A percentile compares a stretch with the other conserved stretches of the same genome.
These are phyloP conservation scores for Rambutsinella grinnellia DNA, from an alignment of 2,888 invertebrate species.

Conservation along the genomic window DNA sequence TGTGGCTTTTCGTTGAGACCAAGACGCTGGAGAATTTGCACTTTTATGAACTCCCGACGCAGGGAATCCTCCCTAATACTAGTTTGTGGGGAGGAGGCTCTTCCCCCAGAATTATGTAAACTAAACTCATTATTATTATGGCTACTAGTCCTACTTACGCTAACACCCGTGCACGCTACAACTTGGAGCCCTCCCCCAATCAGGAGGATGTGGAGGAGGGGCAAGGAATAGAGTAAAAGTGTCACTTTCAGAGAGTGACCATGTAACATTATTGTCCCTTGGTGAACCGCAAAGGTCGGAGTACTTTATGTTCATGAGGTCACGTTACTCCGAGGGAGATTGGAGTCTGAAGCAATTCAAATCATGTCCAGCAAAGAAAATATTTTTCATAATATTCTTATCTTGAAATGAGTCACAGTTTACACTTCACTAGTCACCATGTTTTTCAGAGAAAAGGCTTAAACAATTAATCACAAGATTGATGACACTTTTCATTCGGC, in stretches of 20 bases:
- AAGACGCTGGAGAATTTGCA: conserved; percentile 64
- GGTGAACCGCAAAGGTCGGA: conserved; percentile 53
- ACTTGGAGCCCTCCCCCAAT: conserved; percentile 21
- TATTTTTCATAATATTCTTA: no score
- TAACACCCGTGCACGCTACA: conserved; percentile 23
- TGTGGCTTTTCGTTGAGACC: conserved; percentile 64
- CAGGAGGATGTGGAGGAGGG: conserved; percentile 37
- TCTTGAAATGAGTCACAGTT: no score
- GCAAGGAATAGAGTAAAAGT: conserved; percentile 52
- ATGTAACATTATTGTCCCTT: conserved; percentile 63
- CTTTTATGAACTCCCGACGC: conserved; percentile 65
- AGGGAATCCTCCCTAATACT: conserved; percentile 53
- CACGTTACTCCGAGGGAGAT: no score
- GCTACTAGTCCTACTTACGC: conserved; percentile 11
- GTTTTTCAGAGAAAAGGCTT: no score
- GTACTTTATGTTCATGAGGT: conserved; percentile 46
- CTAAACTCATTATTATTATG: conserved; percentile 10
- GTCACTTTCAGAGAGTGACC: conserved; percentile 62
- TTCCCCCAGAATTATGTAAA: not conserved
- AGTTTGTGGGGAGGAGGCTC: not conserved
- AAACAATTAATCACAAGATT: no score
- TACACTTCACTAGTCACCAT: no score
- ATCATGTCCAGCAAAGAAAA: not conserved
- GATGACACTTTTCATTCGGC: no score
- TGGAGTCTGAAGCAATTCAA: no score